Conservation (phyloP, 2,113 vertebrate genomes). For the Myanophis thanlyinensis region DNA sequence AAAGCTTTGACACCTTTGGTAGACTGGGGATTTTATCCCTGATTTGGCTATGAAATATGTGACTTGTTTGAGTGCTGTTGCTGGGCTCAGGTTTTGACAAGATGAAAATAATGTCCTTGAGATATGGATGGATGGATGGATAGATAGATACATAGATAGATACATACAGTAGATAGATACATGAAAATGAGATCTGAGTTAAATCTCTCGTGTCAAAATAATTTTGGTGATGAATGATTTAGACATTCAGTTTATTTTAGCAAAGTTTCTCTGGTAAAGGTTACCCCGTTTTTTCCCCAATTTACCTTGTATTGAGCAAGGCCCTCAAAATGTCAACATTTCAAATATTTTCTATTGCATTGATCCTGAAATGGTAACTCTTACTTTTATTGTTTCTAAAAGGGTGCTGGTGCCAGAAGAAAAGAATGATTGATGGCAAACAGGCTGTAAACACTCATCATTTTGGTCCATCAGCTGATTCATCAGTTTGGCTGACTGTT, state of each 20-base stretch:
- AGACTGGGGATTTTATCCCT: slow-evolving; percentile 30
- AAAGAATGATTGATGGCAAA: slow-evolving; percentile 83
- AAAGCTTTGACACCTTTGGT: slow-evolving; percentile 18
- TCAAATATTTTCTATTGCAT: slow-evolving; percentile 61
- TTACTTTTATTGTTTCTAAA: slow-evolving; percentile 78
- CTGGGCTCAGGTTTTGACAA: slow-evolving; percentile 34
- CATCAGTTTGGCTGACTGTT: slow-evolving; percentile 51
- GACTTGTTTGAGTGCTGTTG: slow-evolving; percentile 7
- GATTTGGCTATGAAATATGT: slow-evolving; percentile 19
- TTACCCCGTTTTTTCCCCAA: slow-evolving; percentile 60
- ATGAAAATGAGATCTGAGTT: not conserved
- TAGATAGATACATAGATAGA: too few relatives aligned
- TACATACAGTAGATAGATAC: too few relatives aligned
- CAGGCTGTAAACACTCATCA: slow-evolving; percentile 72
- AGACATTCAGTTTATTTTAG: slow-evolving; percentile 49
- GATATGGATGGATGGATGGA: not conserved
- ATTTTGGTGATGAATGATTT: slow-evolving; percentile 54
- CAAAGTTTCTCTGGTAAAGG: slow-evolving; percentile 51
- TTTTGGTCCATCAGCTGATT: slow-evolving; percentile 71
- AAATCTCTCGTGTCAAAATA: slow-evolving; percentile 53
- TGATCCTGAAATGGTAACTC: slow-evolving; percentile 75
- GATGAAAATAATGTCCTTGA: slow-evolving; percentile 55
- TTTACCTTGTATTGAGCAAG: slow-evolving; percentile 64
- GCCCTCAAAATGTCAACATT: slow-evolving; percentile 72
- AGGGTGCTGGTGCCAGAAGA: slow-evolving; percentile 75